phyloP scores from a whole-genome alignment of 2,113 vertebrate species.

The Vimba vimba region DNA sequence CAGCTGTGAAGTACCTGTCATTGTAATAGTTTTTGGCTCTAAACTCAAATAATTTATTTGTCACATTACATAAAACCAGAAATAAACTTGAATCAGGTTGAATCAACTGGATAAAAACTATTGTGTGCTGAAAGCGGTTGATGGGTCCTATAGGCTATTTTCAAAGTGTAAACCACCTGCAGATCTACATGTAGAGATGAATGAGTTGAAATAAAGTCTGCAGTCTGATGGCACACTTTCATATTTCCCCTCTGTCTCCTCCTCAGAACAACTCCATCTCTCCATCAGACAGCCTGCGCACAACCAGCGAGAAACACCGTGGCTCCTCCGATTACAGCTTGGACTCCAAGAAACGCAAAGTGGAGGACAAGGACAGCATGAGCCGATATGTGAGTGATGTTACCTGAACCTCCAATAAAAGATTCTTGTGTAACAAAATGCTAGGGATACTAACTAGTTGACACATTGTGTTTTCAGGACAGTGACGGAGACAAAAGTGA shows the following conservation, averaged over 20 bases:
- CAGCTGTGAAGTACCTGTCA: conserved; percentile 47
- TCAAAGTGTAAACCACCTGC: not conserved
- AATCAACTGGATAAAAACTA: not conserved
- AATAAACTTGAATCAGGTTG: not conserved
- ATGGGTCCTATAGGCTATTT: not conserved
- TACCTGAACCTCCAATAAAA: not conserved
- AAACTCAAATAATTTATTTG: conserved; percentile 23
- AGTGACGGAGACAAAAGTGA: conserved; percentile 98
- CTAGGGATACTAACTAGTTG: not conserved
- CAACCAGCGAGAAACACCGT: conserved; percentile 90
- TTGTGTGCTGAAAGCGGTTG: not conserved
- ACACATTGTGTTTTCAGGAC: conserved; percentile 76
- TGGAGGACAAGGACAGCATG: conserved; percentile 94
- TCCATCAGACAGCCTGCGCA: conserved; percentile 89
- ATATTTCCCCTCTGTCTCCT: conserved; percentile 17
- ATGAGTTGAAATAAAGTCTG: not conserved
- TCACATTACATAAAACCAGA: not conserved
- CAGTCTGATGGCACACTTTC: conserved; percentile 18
- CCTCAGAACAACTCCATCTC: conserved; percentile 93
- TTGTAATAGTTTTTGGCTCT: conserved; percentile 26
- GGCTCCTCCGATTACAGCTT: conserved; percentile 89
- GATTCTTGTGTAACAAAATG: not conserved
- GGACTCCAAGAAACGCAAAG: conserved; percentile 94
- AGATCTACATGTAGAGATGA: not conserved
- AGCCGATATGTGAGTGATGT: conserved; percentile 89